Conservation (phyloP, 1,140 invertebrate genomes). For the Plectrocnemia conspersa region DNA sequence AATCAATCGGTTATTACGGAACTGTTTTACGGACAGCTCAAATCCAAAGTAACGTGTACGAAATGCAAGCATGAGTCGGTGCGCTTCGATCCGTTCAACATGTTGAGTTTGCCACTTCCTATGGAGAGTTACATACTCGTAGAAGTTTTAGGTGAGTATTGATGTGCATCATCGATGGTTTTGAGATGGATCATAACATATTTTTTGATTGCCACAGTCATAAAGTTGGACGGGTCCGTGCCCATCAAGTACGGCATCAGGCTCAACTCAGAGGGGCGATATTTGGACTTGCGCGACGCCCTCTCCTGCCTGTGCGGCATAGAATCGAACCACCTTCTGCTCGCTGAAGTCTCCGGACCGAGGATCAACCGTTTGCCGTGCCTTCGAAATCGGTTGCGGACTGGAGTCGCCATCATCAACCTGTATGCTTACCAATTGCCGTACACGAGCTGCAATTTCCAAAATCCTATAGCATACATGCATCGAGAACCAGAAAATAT, state of each 20-base stretch:
- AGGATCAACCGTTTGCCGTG: constrained; percentile 55
- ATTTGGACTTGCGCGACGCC: constrained; percentile 65
- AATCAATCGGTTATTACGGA: constrained; percentile 84
- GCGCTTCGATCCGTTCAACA: constrained; percentile 84
- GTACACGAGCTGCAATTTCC: constrained; percentile 31
- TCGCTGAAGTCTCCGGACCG: constrained; percentile 66
- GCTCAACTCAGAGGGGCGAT: constrained; percentile 74
- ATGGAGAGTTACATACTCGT: constrained; percentile 71
- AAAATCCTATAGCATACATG: not conserved
- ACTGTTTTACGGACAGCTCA: constrained; percentile 85
- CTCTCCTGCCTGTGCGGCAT: constrained; percentile 62
- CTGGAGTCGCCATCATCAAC: constrained; percentile 38
- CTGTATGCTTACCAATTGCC: constrained; percentile 45
- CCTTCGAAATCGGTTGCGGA: constrained; percentile 40
- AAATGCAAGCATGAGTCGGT: constrained; percentile 76
- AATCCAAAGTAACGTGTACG: constrained; percentile 72
- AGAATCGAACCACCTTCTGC: constrained; percentile 56
- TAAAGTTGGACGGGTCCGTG: constrained; percentile 70
- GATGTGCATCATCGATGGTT: not conserved
- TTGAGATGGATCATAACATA: not conserved
- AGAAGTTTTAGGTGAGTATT: constrained; percentile 61
- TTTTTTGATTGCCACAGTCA: constrained; percentile 53
- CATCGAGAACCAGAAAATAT: too few relatives aligned
- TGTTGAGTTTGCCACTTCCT: constrained; percentile 79
- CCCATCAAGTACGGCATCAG: constrained; percentile 79